Evolutionary conservation across 2,113 vertebrate genomes (phyloP), one percentile per base, ranked within the genome.

Genomic region (Apeltes quadracus): DNA sequence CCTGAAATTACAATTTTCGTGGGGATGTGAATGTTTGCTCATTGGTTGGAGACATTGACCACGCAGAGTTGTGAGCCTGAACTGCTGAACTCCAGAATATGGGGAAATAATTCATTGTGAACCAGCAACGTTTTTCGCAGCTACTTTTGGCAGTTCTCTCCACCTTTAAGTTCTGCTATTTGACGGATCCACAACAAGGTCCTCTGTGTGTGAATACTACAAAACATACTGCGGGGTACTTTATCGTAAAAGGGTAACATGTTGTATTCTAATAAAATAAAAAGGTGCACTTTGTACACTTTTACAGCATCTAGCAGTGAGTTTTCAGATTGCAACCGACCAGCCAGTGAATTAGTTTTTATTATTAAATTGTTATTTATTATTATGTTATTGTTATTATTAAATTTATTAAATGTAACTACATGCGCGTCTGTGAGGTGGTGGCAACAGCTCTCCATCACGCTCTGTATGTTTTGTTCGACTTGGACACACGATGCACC

Each of bases 401-500:
- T n/a, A n/a, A n/a, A n/a, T n/a, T n/a, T n/a, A n/a, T n/a, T n/a
- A n/a, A 53, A 63, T 39, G 16, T 11, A 18, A 9, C n/a, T 36
- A n/a, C 5, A 20, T 27, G 12, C 59, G 22, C 14, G 38, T 15
- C 18, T 23, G 38, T 39, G 32, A 20, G 22, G 39, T 25, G 20
- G 64, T 15, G 62, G 6, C 29, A 43, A 56, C 25, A 41, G 23
- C 20, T 29, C 11, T n/a, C 12, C 1, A 11, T 74, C 70, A 48
- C 38, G 51, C 50, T 66, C 46, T 65, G 54, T 61, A 3, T 3
- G 10, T 51, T 61, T 8, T 22, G 12, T 58, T 38, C 0, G 1
- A 63, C 58, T 46, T 50, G 34, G 22, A 25, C 68, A 72, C 50
- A 48, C 38, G 65, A 51, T 27, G 36, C 58, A 38, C 58, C 14